Base-by-base conservation (phyloP, 2,113 vertebrate genomes). In the Rhinoderma darwinii region DNA sequence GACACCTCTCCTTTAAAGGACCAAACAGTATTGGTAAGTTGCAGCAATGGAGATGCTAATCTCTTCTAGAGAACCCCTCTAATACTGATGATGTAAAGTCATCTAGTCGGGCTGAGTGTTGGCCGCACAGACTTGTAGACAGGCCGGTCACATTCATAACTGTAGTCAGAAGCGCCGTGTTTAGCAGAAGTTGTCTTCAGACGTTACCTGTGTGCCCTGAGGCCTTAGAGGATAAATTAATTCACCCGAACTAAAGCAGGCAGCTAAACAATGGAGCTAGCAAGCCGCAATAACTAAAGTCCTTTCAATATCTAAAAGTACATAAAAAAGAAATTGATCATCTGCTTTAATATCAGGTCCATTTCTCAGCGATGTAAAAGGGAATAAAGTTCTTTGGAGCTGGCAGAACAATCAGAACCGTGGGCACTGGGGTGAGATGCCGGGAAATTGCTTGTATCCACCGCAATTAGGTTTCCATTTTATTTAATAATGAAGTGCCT, bases 391-490 rank as follows among this genome's bases (percentile, higher is more conserved):
- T 75, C 8, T 39, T n/a, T 17, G 35, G 22, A 25, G 47, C 32
- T 59, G 68, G 83, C 70, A 41, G 70, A 18, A 41, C 72, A 75
- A 84, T 84, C 83, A 56, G 72, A 59, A 47, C 41, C 30, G 27
- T 15, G 18, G 66, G 37, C 76, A 73, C 50, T 5, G 9, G 70
- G 78, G 32, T 27, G 68, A 63, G 12, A 27, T 35, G 50, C 15
- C 59, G 56, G 85, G 51, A 87, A 75, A 87, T 50, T 86, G 74
- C 84, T 86, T 27, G 37, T 15, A 87, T 87, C 78, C 78, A 56
- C 61, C 56, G 35, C 77, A 87, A 82, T 82, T 87, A 87, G 78
- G 39, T 63, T 87, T 74, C 78, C 84, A 74, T 87, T 74, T 81
- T 61, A 74, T 75, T 35, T 82, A 50, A 82, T 87, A 75, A 82